Conservation (phyloP, 2,113 vertebrate genomes). For the Equus quagga region DNA sequence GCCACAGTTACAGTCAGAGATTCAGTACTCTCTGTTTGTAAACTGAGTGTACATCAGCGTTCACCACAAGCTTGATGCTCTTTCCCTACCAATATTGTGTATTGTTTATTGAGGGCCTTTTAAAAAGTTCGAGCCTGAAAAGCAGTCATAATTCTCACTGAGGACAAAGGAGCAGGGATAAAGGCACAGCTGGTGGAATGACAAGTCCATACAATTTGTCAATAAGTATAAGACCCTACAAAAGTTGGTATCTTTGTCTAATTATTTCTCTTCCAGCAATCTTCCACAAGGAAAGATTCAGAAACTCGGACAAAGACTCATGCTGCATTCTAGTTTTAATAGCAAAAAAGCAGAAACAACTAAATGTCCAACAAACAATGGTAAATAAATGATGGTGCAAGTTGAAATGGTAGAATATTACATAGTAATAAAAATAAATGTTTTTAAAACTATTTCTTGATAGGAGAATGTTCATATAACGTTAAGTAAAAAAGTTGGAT, state of each 20-base stretch:
- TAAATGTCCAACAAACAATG: background rate
- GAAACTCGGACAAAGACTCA: background rate
- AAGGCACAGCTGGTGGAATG: background rate
- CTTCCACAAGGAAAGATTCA: background rate
- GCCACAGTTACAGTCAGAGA: background rate
- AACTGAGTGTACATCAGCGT: too few relatives aligned
- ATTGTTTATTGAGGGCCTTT: background rate
- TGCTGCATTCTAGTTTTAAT: background rate
- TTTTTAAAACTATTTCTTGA: background rate
- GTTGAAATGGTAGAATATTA: background rate
- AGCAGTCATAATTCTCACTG: background rate
- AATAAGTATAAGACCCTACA: background rate
- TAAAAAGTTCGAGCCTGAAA: background rate
- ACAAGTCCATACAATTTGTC: background rate
- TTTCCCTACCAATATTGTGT: background rate
- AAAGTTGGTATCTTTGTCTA: background rate
- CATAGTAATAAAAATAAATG: background rate
- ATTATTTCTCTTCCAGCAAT: background rate
- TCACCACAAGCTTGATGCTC: accelerated
- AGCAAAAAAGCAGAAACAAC: background rate
- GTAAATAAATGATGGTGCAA: background rate
- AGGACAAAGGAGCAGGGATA: background rate
- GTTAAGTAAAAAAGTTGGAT: background rate
- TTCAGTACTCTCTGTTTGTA: background rate
- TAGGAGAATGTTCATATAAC: background rate